Percentiles rank a stretch among this genome's conserved stretches.
phyloP scores from a whole-genome alignment of 2,888 invertebrate species.

The Drosophila merina region DNA sequence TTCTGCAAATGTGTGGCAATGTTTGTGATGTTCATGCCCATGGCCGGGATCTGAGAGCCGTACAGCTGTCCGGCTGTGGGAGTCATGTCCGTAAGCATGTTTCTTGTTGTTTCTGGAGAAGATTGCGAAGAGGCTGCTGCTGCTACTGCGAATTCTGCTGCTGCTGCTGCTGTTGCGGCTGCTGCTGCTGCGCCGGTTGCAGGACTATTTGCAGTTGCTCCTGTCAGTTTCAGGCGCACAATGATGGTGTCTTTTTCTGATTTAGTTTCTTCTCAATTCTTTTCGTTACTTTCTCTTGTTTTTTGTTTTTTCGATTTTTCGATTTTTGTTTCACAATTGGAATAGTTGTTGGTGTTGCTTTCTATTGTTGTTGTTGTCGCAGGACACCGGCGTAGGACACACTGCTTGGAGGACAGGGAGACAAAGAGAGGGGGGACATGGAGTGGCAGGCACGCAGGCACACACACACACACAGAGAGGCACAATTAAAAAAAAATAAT shows the following conservation, averaged over 20 bases:
- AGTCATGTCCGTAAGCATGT: slow-evolving; percentile 87
- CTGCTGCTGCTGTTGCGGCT: slow-evolving; percentile 14
- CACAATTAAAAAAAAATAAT: slow-evolving; percentile 40
- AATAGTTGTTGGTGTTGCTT: slow-evolving; percentile 25
- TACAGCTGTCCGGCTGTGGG: slow-evolving; percentile 87
- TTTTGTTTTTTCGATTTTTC: not conserved
- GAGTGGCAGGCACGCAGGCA: slow-evolving; percentile 33
- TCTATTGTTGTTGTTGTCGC: slow-evolving; percentile 34
- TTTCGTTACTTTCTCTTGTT: slow-evolving; percentile 24
- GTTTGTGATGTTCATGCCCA: slow-evolving; percentile 86
- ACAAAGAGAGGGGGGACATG: slow-evolving; percentile 24
- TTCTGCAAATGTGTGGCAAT: slow-evolving; percentile 84
- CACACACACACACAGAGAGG: slow-evolving; percentile 35
- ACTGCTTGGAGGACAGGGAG: slow-evolving; percentile 16
- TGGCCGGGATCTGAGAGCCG: slow-evolving; percentile 86
- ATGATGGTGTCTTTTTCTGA: slow-evolving; percentile 49
- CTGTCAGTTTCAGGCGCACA: slow-evolving; percentile 68
- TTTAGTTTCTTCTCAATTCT: slow-evolving; percentile 7
- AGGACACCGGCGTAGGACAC: slow-evolving; percentile 26
- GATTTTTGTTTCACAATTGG: slow-evolving; percentile 23
- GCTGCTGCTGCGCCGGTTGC: slow-evolving; percentile 12
- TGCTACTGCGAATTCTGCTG: slow-evolving; percentile 9
- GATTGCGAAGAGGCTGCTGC: slow-evolving; percentile 18
- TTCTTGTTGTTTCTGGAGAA: slow-evolving; percentile 45
- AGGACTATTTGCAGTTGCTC: slow-evolving; percentile 37